Conservation (phyloP, 1,140 invertebrate genomes). For the Drosophila ambigua region DNA sequence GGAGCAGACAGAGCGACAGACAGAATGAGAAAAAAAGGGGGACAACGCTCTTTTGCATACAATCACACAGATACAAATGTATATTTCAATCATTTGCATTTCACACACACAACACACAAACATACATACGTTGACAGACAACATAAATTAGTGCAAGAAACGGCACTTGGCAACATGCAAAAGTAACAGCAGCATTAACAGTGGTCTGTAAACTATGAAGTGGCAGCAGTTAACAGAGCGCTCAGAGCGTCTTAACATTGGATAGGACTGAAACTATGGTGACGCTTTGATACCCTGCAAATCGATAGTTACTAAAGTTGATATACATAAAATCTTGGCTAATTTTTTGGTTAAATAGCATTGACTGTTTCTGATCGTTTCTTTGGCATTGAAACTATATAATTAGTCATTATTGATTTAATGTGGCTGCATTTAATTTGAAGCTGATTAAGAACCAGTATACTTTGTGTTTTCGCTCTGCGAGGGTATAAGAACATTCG, state of each 20-base stretch:
- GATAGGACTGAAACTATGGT: neutral
- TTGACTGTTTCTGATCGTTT: no score
- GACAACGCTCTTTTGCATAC: conserved; percentile 32
- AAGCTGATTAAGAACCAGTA: no score
- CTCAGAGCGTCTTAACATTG: conserved; percentile 6
- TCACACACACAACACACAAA: conserved; percentile 12
- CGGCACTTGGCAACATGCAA: conserved; percentile 67
- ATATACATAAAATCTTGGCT: no score
- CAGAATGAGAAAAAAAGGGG: conserved; percentile 37
- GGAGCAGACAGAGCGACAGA: neutral
- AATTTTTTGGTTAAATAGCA: no score
- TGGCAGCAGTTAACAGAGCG: conserved; percentile 16
- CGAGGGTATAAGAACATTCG: no score
- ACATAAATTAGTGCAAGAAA: conserved; percentile 68
- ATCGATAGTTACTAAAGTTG: no score
- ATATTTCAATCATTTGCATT: conserved; percentile 71
- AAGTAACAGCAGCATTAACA: conserved; percentile 20
- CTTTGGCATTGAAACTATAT: no score
- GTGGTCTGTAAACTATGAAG: no score
- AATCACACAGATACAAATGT: conserved; percentile 21
- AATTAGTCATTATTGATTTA: no score
- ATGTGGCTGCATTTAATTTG: no score
- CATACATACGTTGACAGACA: conserved; percentile 42
- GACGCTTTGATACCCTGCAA: no score
- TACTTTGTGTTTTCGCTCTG: no score